A percentile compares a stretch with the other conserved stretches of the same genome.
Conservation (phyloP, 2,797 vertebrate genomes). For the Urocyon cinereoargenteus region DNA sequence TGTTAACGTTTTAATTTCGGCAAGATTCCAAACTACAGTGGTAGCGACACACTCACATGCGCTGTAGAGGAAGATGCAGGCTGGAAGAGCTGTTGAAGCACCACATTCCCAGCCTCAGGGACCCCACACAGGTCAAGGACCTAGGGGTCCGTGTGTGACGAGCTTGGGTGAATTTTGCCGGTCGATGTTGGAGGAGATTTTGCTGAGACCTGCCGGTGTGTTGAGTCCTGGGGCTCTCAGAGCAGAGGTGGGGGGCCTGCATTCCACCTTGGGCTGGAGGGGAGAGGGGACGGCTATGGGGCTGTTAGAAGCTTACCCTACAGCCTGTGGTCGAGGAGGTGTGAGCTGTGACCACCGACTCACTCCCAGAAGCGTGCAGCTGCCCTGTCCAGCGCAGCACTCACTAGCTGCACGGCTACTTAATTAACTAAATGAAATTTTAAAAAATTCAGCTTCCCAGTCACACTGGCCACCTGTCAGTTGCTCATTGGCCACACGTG, state of each 20-base stretch:
- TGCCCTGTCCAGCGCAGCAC: too few species aligned
- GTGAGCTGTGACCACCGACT: not conserved
- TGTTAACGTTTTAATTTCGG: not conserved
- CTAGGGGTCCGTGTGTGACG: rapidly evolving
- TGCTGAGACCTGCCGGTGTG: not conserved
- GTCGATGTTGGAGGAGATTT: not conserved
- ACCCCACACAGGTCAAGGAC: not conserved
- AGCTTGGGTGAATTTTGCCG: not conserved
- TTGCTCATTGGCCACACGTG: rapidly evolving
- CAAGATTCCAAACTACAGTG: not conserved
- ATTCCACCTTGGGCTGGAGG: not conserved
- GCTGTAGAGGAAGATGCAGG: not conserved
- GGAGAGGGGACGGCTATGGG: not conserved
- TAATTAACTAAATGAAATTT: not conserved
- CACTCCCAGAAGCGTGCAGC: not conserved
- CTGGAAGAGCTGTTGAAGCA: too few species aligned
- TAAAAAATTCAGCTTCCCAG: rapidly evolving
- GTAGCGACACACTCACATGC: rapidly evolving
- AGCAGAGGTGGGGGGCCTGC: too few species aligned
- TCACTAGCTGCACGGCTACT: rapidly evolving
- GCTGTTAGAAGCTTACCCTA: not conserved
- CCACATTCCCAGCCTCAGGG: rapidly evolving
- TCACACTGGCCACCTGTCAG: not conserved
- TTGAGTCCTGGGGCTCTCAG: not conserved
- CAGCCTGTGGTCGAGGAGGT: not conserved